These are phyloP conservation scores for Pollenia griseotomentosa DNA, from an alignment of 2,888 invertebrate genomes.

Conservation along the genomic window DNA sequence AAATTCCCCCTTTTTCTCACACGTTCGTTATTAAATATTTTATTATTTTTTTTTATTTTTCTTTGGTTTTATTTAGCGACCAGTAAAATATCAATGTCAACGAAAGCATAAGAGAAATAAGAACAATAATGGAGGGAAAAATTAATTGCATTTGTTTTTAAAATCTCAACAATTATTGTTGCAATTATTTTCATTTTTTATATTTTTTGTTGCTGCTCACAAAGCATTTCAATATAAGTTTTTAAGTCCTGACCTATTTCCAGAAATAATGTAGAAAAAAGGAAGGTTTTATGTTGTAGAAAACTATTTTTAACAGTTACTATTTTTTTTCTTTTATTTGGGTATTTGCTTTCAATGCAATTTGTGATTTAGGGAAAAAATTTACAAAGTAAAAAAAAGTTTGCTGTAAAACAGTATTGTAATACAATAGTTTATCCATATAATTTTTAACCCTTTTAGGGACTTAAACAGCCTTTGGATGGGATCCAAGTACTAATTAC, in stretches of 20 bases:
- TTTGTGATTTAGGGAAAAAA: background rate
- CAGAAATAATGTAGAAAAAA: constrained; percentile 3
- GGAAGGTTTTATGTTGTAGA: constrained; percentile 15
- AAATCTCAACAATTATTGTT: constrained; percentile 69
- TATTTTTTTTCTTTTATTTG: background rate
- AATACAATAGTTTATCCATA: too few species aligned
- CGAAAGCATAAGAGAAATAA: constrained; percentile 6
- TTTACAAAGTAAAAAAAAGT: too few species aligned
- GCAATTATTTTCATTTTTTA: constrained; percentile 62
- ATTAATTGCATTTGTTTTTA: constrained; percentile 64
- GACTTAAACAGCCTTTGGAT: too few species aligned
- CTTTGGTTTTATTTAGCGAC: background rate
- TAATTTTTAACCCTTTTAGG: too few species aligned
- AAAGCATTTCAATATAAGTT: constrained; percentile 24
- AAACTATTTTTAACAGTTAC: constrained; percentile 4
- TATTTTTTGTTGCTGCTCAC: constrained; percentile 4
- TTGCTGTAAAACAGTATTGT: too few species aligned
- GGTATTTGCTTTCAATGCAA: background rate
- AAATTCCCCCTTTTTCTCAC: constrained; percentile 21
- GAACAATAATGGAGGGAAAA: constrained; percentile 40
- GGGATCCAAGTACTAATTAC: too few species aligned
- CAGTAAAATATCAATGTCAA: constrained; percentile 61
- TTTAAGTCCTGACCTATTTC: constrained; percentile 60
- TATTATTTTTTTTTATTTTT: constrained; percentile 29
- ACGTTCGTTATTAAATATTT: constrained; percentile 8